Conservation (phyloP, 2,888 invertebrate genomes). For the Busseola fusca region DNA sequence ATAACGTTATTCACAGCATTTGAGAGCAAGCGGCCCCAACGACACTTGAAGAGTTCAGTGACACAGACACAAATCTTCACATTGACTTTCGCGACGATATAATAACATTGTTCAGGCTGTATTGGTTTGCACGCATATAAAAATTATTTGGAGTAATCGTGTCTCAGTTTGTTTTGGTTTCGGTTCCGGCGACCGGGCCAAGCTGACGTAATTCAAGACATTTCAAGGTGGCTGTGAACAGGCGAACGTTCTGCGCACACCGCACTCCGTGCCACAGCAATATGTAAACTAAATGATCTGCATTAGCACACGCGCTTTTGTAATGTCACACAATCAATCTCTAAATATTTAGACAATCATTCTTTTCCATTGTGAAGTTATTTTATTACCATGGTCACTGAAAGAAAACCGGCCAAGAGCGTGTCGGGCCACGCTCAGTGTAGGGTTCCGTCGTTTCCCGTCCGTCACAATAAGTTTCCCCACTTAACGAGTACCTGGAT, state of each 20-base stretch:
- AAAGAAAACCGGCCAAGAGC: too few species aligned
- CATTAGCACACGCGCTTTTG: slow-evolving; percentile 79
- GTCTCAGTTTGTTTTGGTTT: slow-evolving; percentile 74
- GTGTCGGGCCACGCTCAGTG: too few species aligned
- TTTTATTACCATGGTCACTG: slow-evolving; percentile 15
- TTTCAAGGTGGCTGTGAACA: slow-evolving; percentile 66
- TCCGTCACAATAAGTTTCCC: too few species aligned
- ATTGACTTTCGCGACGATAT: slow-evolving; percentile 39
- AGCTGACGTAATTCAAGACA: slow-evolving; percentile 81
- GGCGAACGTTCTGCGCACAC: slow-evolving; percentile 64
- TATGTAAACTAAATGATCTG: slow-evolving; percentile 73
- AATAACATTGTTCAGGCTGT: slow-evolving; percentile 22
- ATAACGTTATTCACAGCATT: slow-evolving; percentile 65
- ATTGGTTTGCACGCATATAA: slow-evolving; percentile 41
- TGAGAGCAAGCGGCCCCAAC: slow-evolving; percentile 60
- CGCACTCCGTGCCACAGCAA: slow-evolving; percentile 64
- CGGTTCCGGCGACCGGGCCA: slow-evolving; percentile 64
- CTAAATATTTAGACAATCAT: slow-evolving; percentile 69
- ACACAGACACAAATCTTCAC: slow-evolving; percentile 59
- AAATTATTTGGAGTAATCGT: slow-evolving; percentile 57
- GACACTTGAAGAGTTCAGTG: slow-evolving; percentile 71
- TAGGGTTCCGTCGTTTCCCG: too few species aligned
- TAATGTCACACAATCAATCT: slow-evolving; percentile 72
- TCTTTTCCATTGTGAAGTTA: slow-evolving; percentile 11
- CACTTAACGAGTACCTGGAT: too few species aligned